phyloP scores from a whole-genome alignment of 2,888 invertebrate genomes.

The Subacronicta megacephala region DNA sequence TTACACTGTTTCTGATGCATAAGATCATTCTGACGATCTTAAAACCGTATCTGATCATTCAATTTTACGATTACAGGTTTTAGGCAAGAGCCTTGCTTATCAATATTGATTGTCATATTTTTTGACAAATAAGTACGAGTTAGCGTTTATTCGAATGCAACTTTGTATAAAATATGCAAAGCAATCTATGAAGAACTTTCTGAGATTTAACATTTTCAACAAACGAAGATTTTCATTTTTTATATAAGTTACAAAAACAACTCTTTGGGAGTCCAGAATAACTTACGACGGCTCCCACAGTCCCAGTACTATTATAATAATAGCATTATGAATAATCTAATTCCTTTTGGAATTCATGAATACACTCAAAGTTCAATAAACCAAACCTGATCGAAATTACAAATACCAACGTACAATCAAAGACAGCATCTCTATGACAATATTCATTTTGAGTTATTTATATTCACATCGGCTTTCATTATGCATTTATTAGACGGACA shows the following conservation, averaged over 20 bases:
- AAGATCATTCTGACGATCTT: slow-evolving; percentile 1
- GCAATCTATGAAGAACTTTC: no score
- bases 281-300: slow-evolving; percentile 22
- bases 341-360: slow-evolving; percentile 47
- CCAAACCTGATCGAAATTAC: slow-evolving; percentile 48
- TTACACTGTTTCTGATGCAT: slow-evolving; percentile 49
- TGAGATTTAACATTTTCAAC: no score
- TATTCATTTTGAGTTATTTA: slow-evolving; percentile 53
- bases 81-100: no score
- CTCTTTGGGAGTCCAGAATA: slow-evolving; percentile 31
- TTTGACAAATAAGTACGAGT: no score
- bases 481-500: slow-evolving; percentile 65
- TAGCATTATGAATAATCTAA: slow-evolving; percentile 48
- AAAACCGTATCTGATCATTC: background rate
- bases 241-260: slow-evolving; percentile 28
- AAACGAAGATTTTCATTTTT: slow-evolving; percentile 5
- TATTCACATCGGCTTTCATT: slow-evolving; percentile 62
- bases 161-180: no score
- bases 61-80: background rate
- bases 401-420: slow-evolving; percentile 52
- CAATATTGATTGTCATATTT: no score
- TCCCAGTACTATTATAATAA: slow-evolving; percentile 37
- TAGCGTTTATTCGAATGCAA: no score
- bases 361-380: slow-evolving; percentile 42
- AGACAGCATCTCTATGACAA: slow-evolving; percentile 53